Base-by-base conservation (phyloP, 64 coral and sea anemone genomes). In the Orbicella faveolata region DNA sequence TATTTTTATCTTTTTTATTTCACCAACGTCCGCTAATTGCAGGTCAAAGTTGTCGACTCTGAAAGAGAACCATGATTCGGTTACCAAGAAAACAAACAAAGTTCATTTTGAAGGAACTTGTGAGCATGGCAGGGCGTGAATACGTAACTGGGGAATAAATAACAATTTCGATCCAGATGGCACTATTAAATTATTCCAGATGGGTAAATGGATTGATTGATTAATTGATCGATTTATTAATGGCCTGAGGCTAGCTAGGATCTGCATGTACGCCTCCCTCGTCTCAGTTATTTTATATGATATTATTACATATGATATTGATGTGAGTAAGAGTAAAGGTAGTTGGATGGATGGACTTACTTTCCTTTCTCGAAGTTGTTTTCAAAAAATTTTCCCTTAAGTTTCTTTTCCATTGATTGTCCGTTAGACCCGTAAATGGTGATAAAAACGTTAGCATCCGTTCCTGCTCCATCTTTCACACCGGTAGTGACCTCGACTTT, bases 311-410 rank as follows among this genome's bases (percentile, higher is more conserved):
- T 48, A 6, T 6, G 44, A 48, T 48, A 48, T 48, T 48, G 44
- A 48, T 48, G 20, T 17, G 23, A 19, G 1, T 19, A 20, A 8
- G 64, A 23, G 17, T 21, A 21, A 18, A 67, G 18, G 6, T 23
- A 23, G 7, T 19, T 67, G 64, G 23, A 67, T 67, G 8, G 64
- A 67, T 68, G 11, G 2, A 85, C 82, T 26, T 85, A 85, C 82
- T 73, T 70, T 52, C 82, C 82, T 44, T 23, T 85, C 41, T 73
- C 36, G n/a, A 85, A 85, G 39, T 85, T 68, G 36, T 85, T 85
- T 26, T 66, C 39, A 15, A 85, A 51, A 0, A 52, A 30, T 0
- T 73, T 85, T 3, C 37, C 41, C 15, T 11, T 59, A 7, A 85
- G 63, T 17, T 85, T n/a, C 64, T 52, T 37, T 30, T 73, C n/a